Evolutionary conservation across 2,888 invertebrate genomes (phyloP), one percentile per base, ranked within the genome.

Genomic region (Fragum whitleyi): DNA sequence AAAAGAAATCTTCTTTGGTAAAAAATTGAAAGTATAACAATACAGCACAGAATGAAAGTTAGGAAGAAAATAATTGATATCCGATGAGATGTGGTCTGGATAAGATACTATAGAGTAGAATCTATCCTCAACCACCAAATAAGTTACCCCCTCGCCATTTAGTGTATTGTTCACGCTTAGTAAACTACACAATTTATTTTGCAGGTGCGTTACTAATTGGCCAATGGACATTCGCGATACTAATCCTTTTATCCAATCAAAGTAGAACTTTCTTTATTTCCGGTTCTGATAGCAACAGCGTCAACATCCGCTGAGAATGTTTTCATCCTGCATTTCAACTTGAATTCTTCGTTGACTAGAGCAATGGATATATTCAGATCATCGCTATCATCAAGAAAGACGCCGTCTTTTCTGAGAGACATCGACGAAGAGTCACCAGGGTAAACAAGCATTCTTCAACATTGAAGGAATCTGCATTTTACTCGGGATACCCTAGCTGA

Each of bases 221-320:
- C 69, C 69, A 69, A 69, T 57, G 0, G 28, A 11, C 26, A 19
- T 11, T 57, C 26, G 1, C 11, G 2, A 57, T 26, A 57, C 11
- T 14, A 57, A 57, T 57, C 11, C 32, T 36, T 36, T 36, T 26
- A 21, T 21, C 65, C 65, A 65, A 65, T 65, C 23, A 32, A 32
- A 61, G 6, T n/a, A 3, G 6, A 23, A 1, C 32, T 23, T 26
- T 23, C 62, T 28, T n/a, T 19, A 61, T 53, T 74, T 68, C 59
- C 72, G 71, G 74, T 77, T 74, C 65, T 77, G 78, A 32, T 84
- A 80, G 83, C 83, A 84, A 84, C 83, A 84, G 83, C 62, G 76
- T 81, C 83, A 84, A 84, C 83, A 84, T 81, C 80, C 78, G 74
- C 71, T 47, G 47, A 61, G 26, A 61, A 73, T 47, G 21, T 67